phyloP scores from a whole-genome alignment of 2,888 invertebrate species.

The Sylvicola cinctus region DNA sequence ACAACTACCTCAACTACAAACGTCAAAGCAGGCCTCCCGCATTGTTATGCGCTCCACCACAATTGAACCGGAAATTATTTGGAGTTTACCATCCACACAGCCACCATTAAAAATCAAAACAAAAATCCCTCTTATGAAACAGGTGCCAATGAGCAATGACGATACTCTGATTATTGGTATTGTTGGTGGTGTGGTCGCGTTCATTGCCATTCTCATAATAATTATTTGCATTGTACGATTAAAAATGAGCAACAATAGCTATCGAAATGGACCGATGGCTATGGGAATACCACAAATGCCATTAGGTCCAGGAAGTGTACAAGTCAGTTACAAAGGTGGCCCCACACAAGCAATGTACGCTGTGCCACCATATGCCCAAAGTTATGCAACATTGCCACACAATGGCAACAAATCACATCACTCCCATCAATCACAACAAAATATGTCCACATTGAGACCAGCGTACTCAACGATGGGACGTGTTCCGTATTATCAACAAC shows the following conservation, averaged over 20 bases:
- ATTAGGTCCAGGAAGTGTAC: slow-evolving; percentile 34
- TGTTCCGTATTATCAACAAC: slow-evolving; percentile 29
- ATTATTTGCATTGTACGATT: slow-evolving; percentile 73
- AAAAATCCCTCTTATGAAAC: slow-evolving; percentile 34
- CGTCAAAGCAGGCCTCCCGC: slow-evolving; percentile 26
- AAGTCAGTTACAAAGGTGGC: slow-evolving; percentile 28
- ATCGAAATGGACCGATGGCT: slow-evolving; percentile 45
- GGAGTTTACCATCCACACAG: slow-evolving; percentile 62
- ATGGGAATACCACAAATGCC: slow-evolving; percentile 30
- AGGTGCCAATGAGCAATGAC: slow-evolving; percentile 53
- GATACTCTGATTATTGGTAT: slow-evolving; percentile 90
- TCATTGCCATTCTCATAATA: slow-evolving; percentile 71
- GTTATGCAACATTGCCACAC: slow-evolving; percentile 42
- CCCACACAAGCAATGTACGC: slow-evolving; percentile 30
- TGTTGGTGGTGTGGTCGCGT: slow-evolving; percentile 78
- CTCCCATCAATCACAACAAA: slow-evolving; percentile 16
- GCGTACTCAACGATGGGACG: slow-evolving; percentile 42
- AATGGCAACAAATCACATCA: slow-evolving; percentile 28
- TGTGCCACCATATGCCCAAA: slow-evolving; percentile 37
- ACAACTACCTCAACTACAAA: slow-evolving; percentile 16
- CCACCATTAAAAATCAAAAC: slow-evolving; percentile 33
- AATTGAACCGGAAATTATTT: slow-evolving; percentile 72
- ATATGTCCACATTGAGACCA: slow-evolving; percentile 23
- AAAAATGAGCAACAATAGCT: slow-evolving; percentile 42
- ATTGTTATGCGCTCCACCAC: slow-evolving; percentile 35